Conservation (phyloP, 2,113 vertebrate genomes). For the Forbesichthys papilliferus region DNA sequence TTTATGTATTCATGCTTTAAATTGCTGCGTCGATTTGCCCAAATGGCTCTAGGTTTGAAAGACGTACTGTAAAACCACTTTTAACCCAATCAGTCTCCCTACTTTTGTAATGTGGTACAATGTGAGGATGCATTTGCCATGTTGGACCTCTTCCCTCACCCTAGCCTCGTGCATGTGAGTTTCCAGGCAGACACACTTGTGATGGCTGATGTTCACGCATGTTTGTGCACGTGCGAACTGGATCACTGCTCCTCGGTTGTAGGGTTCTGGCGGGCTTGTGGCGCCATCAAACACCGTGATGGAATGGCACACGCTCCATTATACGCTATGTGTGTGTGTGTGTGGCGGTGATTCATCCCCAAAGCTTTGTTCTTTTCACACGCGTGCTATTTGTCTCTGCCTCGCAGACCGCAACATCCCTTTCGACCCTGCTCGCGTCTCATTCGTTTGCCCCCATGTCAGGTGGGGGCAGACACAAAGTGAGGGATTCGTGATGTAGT, state of each 20-base stretch:
- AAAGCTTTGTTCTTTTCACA: slow-evolving; percentile 25
- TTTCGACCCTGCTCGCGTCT: slow-evolving; percentile 2
- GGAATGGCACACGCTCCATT: slow-evolving; percentile 27
- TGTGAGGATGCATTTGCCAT: no score
- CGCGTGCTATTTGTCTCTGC: slow-evolving; percentile 21
- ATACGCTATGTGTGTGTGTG: slow-evolving; percentile 22
- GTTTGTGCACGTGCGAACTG: slow-evolving; percentile 15
- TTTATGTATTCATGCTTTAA: slow-evolving; percentile 2
- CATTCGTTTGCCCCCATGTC: slow-evolving; percentile 27
- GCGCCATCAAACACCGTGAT: slow-evolving; percentile 34
- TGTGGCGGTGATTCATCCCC: slow-evolving; percentile 44
- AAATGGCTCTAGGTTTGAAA: slow-evolving; percentile 9
- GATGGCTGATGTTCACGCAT: slow-evolving; percentile 1
- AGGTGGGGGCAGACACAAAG: slow-evolving; percentile 21
- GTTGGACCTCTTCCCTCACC: no score
- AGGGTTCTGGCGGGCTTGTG: slow-evolving; percentile 38
- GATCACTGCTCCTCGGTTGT: slow-evolving; percentile 11
- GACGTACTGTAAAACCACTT: neutral
- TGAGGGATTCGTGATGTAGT: slow-evolving; percentile 1
- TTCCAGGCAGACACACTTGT: neutral
- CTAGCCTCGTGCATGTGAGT: no score
- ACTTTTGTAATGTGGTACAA: no score
- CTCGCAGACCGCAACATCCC: slow-evolving; percentile 14
- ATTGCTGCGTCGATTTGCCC: slow-evolving; percentile 14
- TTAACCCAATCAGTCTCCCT: neutral